These are phyloP conservation scores for Epistrophe grossulariae DNA, from an alignment of 2,888 invertebrate genomes.

Conservation along the genomic window DNA sequence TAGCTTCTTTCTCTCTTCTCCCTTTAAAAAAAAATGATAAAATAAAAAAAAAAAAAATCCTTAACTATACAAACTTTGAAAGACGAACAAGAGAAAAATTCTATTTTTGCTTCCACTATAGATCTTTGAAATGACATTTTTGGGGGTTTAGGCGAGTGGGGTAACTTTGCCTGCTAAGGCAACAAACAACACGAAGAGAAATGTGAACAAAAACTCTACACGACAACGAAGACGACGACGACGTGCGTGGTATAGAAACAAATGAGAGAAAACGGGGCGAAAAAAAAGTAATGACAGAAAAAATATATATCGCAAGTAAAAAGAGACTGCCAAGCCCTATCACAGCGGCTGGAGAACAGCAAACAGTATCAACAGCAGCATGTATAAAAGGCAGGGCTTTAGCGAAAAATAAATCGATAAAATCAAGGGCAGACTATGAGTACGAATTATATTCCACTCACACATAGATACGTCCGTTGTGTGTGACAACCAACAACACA, in stretches of 20 bases:
- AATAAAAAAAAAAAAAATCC: constrained; percentile 25
- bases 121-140: constrained; percentile 63
- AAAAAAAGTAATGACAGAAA: constrained; percentile 28
- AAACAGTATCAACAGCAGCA: constrained; percentile 43
- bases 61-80: constrained; percentile 34
- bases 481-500: constrained; percentile 29
- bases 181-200: constrained; percentile 49
- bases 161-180: constrained; percentile 20
- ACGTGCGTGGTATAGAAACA: constrained; percentile 63
- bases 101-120: constrained; percentile 66
- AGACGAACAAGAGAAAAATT: constrained; percentile 43
- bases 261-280: constrained; percentile 46
- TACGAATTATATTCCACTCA: constrained; percentile 74
- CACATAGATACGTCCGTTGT: constrained; percentile 44
- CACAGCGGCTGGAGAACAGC: constrained; percentile 25
- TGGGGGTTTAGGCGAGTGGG: constrained; percentile 2
- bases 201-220: constrained; percentile 63
- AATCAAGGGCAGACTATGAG: constrained; percentile 84
- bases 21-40: constrained; percentile 23
- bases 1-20: constrained; percentile 9
- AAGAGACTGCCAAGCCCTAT: constrained; percentile 37
- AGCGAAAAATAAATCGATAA: constrained; percentile 81
- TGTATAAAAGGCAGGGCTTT: constrained; percentile 69
- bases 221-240: constrained; percentile 15
- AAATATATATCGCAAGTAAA: neutral